These are phyloP conservation scores for Geopemphigus sp. DNA, from an alignment of 1,140 invertebrate genomes.

Conservation along the genomic window DNA sequence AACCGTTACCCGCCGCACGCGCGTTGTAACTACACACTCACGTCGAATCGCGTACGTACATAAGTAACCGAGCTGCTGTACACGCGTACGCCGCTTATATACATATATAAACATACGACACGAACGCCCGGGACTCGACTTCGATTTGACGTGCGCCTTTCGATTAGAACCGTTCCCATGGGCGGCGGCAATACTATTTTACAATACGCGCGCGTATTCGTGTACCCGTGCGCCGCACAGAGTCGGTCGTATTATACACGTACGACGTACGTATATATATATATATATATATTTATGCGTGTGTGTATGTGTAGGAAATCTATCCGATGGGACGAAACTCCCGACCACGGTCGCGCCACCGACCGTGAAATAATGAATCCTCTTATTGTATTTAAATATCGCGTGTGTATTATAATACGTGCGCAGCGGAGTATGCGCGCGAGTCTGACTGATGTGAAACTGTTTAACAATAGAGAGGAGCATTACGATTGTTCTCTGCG, in stretches of 20 bases:
- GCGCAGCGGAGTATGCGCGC: no score
- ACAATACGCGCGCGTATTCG: not conserved
- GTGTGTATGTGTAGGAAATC: constrained; percentile 1
- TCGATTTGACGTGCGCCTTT: constrained; percentile 3
- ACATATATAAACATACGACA: no score
- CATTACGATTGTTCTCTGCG: constrained; percentile 28
- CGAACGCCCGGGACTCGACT: no score
- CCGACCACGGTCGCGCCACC: not conserved
- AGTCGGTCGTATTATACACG: no score
- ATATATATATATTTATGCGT: no score
- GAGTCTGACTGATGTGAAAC: constrained; percentile 42
- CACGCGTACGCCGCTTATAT: no score
- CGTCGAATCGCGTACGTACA: no score
- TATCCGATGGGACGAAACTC: not conserved
- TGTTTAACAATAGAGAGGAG: constrained; percentile 36
- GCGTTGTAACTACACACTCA: no score
- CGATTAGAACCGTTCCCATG: not conserved
- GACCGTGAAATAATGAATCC: constrained; percentile 44
- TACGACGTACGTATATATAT: no score
- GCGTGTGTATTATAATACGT: not conserved
- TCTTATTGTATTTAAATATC: constrained; percentile 48
- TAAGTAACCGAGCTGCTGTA: no score
- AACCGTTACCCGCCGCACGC: no score
- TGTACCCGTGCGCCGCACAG: no score
- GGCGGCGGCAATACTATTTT: not conserved